phyloP scores from a whole-genome alignment of 2,888 invertebrate genomes.

The Bursaphelenchus okinawaensis region DNA sequence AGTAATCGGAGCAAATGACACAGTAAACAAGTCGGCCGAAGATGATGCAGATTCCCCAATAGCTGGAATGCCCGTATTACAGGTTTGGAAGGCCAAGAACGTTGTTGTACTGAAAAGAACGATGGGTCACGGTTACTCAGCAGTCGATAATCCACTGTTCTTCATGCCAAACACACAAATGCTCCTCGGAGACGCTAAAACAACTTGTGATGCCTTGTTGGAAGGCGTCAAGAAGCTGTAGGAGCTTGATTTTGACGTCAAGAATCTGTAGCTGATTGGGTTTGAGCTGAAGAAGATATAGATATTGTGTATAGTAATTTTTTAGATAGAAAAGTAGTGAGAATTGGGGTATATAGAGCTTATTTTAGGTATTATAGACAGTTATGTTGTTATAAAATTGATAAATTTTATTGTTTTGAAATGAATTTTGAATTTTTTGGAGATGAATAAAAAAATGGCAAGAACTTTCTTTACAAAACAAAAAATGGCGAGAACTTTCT shows the following conservation, averaged over 20 bases:
- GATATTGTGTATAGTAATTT: too few species aligned
- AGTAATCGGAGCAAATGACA: slow-evolving; percentile 73
- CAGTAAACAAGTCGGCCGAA: slow-evolving; percentile 79
- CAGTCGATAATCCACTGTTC: slow-evolving; percentile 85
- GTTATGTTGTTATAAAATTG: too few species aligned
- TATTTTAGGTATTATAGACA: too few species aligned
- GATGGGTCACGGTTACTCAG: slow-evolving; percentile 79
- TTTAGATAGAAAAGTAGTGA: too few species aligned
- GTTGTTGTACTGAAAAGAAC: slow-evolving; percentile 83
- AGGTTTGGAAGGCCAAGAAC: slow-evolving; percentile 81
- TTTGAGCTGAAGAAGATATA: too few species aligned
- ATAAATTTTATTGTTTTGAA: too few species aligned
- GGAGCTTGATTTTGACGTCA: not conserved
- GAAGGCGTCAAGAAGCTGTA: slow-evolving; percentile 63
- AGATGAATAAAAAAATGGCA: too few species aligned
- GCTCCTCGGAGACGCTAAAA: slow-evolving; percentile 85
- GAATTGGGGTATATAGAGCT: too few species aligned
- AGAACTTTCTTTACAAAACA: too few species aligned
- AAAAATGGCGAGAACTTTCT: too few species aligned
- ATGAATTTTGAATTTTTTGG: too few species aligned
- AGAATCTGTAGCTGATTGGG: too few species aligned
- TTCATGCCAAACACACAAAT: slow-evolving; percentile 78
- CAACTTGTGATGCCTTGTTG: slow-evolving; percentile 77
- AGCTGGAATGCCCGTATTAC: slow-evolving; percentile 84
- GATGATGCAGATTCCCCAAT: slow-evolving; percentile 84